Base-by-base conservation (phyloP, 2,888 invertebrate genomes). In the Cryptocephalus moraei region DNA sequence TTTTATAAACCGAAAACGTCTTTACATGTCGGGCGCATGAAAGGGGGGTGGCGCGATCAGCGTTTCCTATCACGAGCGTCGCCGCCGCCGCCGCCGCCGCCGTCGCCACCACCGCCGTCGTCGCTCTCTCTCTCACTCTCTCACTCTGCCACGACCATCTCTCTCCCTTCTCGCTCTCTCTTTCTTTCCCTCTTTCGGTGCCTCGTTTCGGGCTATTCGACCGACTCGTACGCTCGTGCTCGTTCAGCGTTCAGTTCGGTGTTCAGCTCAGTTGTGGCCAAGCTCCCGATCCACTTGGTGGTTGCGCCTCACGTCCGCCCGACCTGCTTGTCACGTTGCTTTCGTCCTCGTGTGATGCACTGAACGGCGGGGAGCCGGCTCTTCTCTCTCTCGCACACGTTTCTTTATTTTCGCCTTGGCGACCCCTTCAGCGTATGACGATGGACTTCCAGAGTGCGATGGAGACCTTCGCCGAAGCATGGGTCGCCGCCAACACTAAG, bases 401-500 rank as follows among this genome's bases (percentile, higher is more conserved):
- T 22, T 22, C 22, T 22, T 22, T 22, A 22, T 22, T 22, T 22
- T 22, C 22, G 22, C 22, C 22, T 22, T 22, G 22, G 22, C 22
- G 6, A 22, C 22, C 22, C 22, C 22, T 22, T 22, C 6, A 22
- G 22, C 22, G 22, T 54, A 62, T 63, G 64, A 68, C 64, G 62
- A 93, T 94, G 93, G 93, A 93, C 87, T 92, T 93, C 81, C 91
- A 92, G 80, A 92, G 92, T 81, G 93, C 93, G 63, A 92, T 94
- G 93, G 93, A 94, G 79, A 93, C 93, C 62, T 93, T 94, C 73
- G 93, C 93, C 59, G 93, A 94, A 78, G 93, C 93, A 62, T 94
- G 93, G 93, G 91, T 92, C 62, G 92, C 92, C 59, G 92, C 91
- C 71, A 88, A 86, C 69, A 84, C 86, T 64, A 86, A 86, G 71